Conservation (phyloP, 2,888 invertebrate species). For the Stenurella melanura region DNA sequence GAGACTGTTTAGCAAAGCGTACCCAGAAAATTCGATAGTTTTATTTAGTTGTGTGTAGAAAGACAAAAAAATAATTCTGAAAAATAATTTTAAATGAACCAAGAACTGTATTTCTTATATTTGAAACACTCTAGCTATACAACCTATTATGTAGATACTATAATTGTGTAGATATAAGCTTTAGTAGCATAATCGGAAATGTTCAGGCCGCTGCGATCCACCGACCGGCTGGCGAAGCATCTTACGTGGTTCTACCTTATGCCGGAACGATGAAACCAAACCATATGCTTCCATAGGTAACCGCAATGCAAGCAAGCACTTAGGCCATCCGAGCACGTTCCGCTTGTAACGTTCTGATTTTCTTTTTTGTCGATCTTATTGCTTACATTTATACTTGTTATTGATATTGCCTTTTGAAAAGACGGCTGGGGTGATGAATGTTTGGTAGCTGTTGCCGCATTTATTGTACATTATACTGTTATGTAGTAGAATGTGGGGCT, state of each 20-base stretch:
- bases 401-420: neutral
- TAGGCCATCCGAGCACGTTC: slow-evolving; percentile 45
- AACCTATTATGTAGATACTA: slow-evolving; percentile 2
- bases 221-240: slow-evolving; percentile 75
- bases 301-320: slow-evolving; percentile 52
- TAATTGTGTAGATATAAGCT: slow-evolving; percentile 25
- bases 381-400: slow-evolving; percentile 31
- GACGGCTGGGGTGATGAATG: neutral
- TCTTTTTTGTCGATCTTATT: slow-evolving; percentile 15
- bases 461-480: no score
- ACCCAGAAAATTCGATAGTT: no score
- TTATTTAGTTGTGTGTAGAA: no score
- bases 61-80: neutral
- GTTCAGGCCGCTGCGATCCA: slow-evolving; percentile 75
- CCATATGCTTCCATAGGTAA: slow-evolving; percentile 70
- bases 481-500: no score
- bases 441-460: neutral
- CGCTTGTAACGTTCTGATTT: slow-evolving; percentile 18
- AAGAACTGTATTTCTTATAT: neutral
- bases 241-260: slow-evolving; percentile 66
- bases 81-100: neutral
- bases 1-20: no score
- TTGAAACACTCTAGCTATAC: neutral
- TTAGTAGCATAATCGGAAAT: slow-evolving; percentile 55
- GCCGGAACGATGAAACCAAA: slow-evolving; percentile 63